Evolutionary conservation across 2,113 vertebrate species (phyloP).

Genomic region (Gopherus flavomarginatus): DNA sequence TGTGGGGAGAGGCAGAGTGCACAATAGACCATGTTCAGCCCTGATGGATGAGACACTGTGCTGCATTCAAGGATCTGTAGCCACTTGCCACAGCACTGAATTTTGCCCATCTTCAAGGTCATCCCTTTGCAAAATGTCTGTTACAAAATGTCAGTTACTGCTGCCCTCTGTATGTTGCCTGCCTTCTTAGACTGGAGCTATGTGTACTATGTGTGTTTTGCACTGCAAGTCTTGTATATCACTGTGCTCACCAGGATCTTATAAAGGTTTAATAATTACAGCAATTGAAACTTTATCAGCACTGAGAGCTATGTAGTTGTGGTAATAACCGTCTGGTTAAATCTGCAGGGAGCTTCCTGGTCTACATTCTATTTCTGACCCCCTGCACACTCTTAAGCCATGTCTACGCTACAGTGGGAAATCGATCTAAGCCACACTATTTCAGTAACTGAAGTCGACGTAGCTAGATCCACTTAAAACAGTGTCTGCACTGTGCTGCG

Average conservation of each 20-base stretch:
- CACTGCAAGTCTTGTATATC: not conserved
- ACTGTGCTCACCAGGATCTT: not conserved
- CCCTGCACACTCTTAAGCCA: not conserved
- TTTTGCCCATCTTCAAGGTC: not conserved
- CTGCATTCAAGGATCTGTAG: not conserved
- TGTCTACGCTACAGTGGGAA: too few relatives aligned
- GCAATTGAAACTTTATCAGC: not conserved
- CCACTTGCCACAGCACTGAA: not conserved
- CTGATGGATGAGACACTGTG: rapidly evolving
- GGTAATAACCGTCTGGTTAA: not conserved
- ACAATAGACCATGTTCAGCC: too few relatives aligned
- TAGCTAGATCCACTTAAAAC: too few relatives aligned
- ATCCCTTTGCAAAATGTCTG: not conserved
- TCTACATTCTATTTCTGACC: not conserved
- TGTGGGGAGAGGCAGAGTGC: not conserved
- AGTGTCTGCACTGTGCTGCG: too few relatives aligned
- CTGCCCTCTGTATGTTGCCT: not conserved
- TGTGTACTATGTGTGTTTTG: too few relatives aligned
- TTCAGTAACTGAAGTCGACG: too few relatives aligned
- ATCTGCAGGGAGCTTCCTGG: not conserved
- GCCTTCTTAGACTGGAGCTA: not conserved
- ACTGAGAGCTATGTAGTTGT: not conserved
- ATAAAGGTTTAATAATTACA: not conserved
- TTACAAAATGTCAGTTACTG: not conserved
- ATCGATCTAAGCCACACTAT: too few relatives aligned